phyloP scores from a whole-genome alignment of 2,888 invertebrate species.

The Hedychridium roseum region DNA sequence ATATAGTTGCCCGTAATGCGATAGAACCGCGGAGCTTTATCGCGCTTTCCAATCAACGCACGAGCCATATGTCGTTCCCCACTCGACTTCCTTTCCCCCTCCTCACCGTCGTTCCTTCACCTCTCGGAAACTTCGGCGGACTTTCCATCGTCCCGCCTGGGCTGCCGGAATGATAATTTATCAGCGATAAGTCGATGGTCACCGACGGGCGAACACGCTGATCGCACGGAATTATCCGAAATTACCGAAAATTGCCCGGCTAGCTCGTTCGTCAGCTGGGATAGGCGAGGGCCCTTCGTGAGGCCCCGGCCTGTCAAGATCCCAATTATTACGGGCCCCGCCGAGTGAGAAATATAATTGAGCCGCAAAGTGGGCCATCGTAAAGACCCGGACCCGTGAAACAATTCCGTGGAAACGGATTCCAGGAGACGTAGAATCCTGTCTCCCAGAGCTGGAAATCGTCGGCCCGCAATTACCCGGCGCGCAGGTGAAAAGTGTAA shows the following conservation, averaged over 20 bases:
- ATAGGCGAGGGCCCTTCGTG: constrained; percentile 28
- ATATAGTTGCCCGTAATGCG: constrained; percentile 39
- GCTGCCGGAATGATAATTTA: too few species aligned
- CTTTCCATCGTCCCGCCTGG: not conserved
- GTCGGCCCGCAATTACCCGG: too few species aligned
- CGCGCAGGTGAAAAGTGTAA: too few species aligned
- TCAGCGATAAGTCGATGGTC: too few species aligned
- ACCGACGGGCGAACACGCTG: too few species aligned
- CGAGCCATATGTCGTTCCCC: constrained; percentile 34
- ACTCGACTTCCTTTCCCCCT: constrained; percentile 19
- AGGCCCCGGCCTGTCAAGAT: not conserved
- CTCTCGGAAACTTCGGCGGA: not conserved
- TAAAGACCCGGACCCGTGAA: too few species aligned
- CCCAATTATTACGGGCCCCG: too few species aligned
- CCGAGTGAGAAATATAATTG: too few species aligned
- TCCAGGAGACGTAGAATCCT: constrained; percentile 39
- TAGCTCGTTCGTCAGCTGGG: constrained; percentile 34
- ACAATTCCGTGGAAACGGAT: too few species aligned
- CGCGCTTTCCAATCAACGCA: constrained; percentile 30
- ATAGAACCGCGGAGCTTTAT: constrained; percentile 33
- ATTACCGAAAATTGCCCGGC: constrained; percentile 39
- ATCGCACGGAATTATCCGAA: constrained; percentile 38
- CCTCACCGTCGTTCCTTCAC: not conserved
- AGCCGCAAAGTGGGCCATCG: too few species aligned
- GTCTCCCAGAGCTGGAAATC: too few species aligned